Evolutionary conservation across 2,797 vertebrate genomes (phyloP).

Genomic region (Coreius guichenoti): DNA sequence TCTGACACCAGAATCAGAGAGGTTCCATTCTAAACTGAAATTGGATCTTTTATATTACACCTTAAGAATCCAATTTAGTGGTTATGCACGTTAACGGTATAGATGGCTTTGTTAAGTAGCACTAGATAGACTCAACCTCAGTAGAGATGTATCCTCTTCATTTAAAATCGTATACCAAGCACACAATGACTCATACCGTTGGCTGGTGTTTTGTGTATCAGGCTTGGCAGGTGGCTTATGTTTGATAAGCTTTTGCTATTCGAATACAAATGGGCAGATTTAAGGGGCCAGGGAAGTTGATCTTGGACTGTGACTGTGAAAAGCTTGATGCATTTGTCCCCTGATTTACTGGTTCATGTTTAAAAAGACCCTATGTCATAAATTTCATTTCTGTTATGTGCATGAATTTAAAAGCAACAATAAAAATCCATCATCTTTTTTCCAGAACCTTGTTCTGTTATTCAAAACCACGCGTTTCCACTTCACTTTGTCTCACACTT

Average conservation of each 20-base stretch:
- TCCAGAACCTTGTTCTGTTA: neutral
- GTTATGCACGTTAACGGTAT: conserved; percentile 35
- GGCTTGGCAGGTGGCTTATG: conserved; percentile 26
- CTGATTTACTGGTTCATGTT: neutral
- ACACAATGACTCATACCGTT: neutral
- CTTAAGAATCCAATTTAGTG: conserved; percentile 49
- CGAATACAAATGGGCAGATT: conserved; percentile 33
- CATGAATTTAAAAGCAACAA: neutral
- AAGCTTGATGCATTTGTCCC: neutral
- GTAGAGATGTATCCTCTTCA: conserved; percentile 17
- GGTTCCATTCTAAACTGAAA: conserved; percentile 61
- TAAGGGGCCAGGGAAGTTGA: conserved; percentile 19
- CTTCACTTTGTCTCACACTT: neutral
- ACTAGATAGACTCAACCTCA: conserved; percentile 14
- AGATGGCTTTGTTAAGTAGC: conserved; percentile 19
- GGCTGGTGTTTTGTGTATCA: conserved; percentile 21
- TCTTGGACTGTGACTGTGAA: conserved; percentile 17
- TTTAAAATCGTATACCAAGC: conserved; percentile 5
- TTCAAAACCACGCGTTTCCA: neutral
- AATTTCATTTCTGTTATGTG: neutral
- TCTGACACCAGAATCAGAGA: conserved; percentile 48
- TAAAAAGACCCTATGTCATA: neutral
- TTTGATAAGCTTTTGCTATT: conserved; percentile 24
- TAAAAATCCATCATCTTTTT: neutral
- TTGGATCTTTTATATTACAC: conserved; percentile 62